Percentiles rank a stretch among this genome's conserved stretches.
phyloP scores from a whole-genome alignment of 2,888 invertebrate genomes.

The Mythimna lalbum region DNA sequence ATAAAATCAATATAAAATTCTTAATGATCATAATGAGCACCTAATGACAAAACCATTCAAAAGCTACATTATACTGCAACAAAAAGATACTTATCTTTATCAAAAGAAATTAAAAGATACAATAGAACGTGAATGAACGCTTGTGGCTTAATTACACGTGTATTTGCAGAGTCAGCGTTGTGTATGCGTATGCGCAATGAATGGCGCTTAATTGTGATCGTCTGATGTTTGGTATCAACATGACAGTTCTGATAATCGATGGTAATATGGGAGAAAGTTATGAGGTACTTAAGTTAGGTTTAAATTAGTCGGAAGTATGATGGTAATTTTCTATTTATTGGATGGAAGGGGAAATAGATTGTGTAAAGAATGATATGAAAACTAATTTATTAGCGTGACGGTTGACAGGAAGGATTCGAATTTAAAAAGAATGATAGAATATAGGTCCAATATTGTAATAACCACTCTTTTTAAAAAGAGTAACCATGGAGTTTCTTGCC shows the following conservation, averaged over 20 bases:
- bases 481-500: too few species aligned
- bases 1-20: conserved; percentile 25
- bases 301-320: conserved; percentile 1
- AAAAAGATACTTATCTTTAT: conserved; percentile 61
- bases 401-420: too few species aligned
- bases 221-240: conserved; percentile 56
- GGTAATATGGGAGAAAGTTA: conserved; percentile 54
- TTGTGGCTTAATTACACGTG: conserved; percentile 58
- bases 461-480: too few species aligned
- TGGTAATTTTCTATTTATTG: conserved; percentile 23
- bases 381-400: too few species aligned
- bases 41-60: conserved; percentile 21
- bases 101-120: conserved; percentile 58
- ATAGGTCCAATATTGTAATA: too few species aligned
- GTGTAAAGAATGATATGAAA: too few species aligned
- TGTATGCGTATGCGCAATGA: conserved; percentile 54
- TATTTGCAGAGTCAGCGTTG: conserved; percentile 60
- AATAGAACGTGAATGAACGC: conserved; percentile 63
- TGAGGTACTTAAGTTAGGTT: background rate
- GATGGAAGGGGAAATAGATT: too few species aligned
- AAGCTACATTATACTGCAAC: conserved; percentile 40
- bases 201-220: conserved; percentile 61
- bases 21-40: conserved; percentile 34
- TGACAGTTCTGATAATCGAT: conserved; percentile 46
- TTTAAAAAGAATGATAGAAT: too few species aligned